Evolutionary conservation across 1,140 invertebrate genomes (phyloP), one percentile per base, ranked within the genome.

Genomic region (Neoseiulus cucumeris): DNA sequence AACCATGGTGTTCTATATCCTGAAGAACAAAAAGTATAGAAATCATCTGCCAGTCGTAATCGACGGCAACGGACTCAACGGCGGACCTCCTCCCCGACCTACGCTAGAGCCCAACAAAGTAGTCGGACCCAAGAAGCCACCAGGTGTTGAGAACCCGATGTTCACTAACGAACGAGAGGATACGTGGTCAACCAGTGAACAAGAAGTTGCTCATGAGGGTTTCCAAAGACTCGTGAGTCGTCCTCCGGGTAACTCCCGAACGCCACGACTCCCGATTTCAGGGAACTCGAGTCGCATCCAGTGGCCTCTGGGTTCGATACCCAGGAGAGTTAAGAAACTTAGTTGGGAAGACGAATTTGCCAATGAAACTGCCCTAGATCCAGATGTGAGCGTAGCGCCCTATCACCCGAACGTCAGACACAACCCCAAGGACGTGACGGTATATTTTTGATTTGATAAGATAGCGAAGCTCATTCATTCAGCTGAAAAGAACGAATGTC

Each of bases 1-100:
- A 9, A 78, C 84, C 64, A 77, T 88, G 7, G 80, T 86, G 20
- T 75, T 83, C 66, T 87, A 87, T 74, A 85, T 88, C 71, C 84
- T 84, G 71, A 85, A 85, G 75, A 80, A 82, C 84, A 59, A 86
- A 75, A 81, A 83, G 80, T 67, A 64, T 68, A 7, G 29, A 25
- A 67, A 66, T 39, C 30, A 66, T 25, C 22, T 25, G 41, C 44
- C 64, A 14, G 59, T 29, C 41, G 28, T 25, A n/a, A 30, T 20
- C 14, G 25, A 33, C 66, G 41, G 17, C 68, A 44, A 44, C 42
- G 42, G 45, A 51, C 41, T 64, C 42, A 44, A 20, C 2, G n/a
- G 42, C 22, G 59, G 45, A 64, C 55, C 44, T 1, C 64, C 59
- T 1, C 66, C 68, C 9, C 66, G 66, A 12, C 44, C 67, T 2